These are phyloP conservation scores for Acanthosepion pharaonis DNA, from an alignment of 2,888 invertebrate genomes.

Conservation along the genomic window DNA sequence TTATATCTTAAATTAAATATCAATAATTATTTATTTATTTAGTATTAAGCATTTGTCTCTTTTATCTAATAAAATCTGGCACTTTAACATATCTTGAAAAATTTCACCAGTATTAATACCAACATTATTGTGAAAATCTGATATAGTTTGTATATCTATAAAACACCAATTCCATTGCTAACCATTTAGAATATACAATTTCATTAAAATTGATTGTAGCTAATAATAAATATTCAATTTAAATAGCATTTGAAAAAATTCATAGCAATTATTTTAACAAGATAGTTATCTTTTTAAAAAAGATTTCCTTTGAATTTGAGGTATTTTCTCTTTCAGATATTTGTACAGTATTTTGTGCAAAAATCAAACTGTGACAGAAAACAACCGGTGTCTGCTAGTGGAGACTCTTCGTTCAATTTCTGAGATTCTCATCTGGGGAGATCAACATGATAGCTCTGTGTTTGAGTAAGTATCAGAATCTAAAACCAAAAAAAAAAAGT, in stretches of 20 bases:
- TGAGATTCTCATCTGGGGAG: conserved; percentile 99
- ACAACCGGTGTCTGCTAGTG: conserved; percentile 93
- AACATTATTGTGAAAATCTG: no score
- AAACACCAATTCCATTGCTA: no score
- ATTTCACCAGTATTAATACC: no score
- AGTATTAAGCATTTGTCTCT: no score
- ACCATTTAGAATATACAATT: no score
- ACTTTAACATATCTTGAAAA: no score
- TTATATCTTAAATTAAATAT: no score
- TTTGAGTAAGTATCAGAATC: conserved; percentile 88
- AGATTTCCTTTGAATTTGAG: neutral
- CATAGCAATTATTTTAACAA: neutral
- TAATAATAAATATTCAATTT: neutral
- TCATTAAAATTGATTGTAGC: neutral
- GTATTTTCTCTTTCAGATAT: conserved; percentile 78
- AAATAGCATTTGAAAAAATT: neutral
- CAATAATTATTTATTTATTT: no score
- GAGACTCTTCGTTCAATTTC: conserved; percentile 97
- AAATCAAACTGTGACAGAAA: conserved; percentile 95
- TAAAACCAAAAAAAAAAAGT: no score
- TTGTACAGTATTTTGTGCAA: conserved; percentile 92
- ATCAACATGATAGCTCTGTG: conserved; percentile 99
- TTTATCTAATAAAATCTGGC: no score
- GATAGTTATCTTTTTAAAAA: neutral
- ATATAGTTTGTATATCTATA: no score